These are phyloP conservation scores for Trilocha varians DNA, from an alignment of 2,888 invertebrate species.

Conservation along the genomic window DNA sequence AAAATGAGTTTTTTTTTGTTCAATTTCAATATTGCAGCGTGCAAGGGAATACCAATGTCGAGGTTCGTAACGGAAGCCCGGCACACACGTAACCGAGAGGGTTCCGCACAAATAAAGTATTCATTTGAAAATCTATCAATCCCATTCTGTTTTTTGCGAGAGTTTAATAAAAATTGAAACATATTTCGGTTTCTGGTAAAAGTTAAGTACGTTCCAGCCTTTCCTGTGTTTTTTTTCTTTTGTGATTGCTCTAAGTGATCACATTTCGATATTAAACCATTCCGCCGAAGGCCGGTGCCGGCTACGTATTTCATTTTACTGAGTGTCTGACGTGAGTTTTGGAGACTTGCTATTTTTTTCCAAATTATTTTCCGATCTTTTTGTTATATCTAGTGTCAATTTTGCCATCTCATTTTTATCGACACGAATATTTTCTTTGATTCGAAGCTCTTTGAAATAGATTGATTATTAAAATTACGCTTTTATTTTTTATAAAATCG, in stretches of 20 bases:
- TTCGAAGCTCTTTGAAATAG: neutral
- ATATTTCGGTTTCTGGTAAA: slow-evolving; percentile 63
- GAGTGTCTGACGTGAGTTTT: slow-evolving; percentile 70
- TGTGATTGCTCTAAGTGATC: slow-evolving; percentile 74
- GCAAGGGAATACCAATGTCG: no score
- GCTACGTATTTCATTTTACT: slow-evolving; percentile 73
- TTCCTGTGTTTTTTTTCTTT: slow-evolving; percentile 61
- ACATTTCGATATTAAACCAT: slow-evolving; percentile 74
- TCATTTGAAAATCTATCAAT: slow-evolving; percentile 46
- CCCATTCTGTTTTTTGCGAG: slow-evolving; percentile 42
- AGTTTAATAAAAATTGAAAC: slow-evolving; percentile 57
- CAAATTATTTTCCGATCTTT: slow-evolving; percentile 65
- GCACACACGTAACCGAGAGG: neutral
- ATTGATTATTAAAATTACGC: neutral
- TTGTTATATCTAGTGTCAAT: slow-evolving; percentile 56
- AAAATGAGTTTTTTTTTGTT: no score
- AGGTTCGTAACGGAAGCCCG: no score
- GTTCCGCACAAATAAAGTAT: slow-evolving; percentile 27
- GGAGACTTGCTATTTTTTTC: slow-evolving; percentile 65
- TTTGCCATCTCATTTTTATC: slow-evolving; percentile 37
- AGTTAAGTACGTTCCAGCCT: slow-evolving; percentile 58
- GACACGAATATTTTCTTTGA: slow-evolving; percentile 12
- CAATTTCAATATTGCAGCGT: no score
- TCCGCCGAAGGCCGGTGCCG: slow-evolving; percentile 67
- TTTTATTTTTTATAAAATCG: neutral